Base-by-base conservation (phyloP, 2,888 invertebrate genomes). In the Dioctria linearis region DNA sequence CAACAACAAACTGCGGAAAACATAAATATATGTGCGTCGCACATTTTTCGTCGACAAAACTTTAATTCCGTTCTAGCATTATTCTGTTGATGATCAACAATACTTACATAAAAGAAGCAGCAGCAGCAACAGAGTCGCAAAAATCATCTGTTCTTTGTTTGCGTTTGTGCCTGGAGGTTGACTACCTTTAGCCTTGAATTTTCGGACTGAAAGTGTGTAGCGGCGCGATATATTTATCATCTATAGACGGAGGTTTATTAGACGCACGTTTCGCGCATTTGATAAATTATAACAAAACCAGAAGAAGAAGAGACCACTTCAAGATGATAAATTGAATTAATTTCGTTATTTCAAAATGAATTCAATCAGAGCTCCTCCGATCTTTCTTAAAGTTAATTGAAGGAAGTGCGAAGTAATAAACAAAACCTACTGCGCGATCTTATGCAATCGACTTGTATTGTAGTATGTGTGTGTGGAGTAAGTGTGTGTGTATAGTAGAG, bases 31-130 rank as follows among this genome's bases (percentile, higher is more conserved):
- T 25, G 25, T 54, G 40, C 43, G 61, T 37, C 76, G 40, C 67
- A 43, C 57, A 46, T 6, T 46, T 46, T 46, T 8, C 46, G 46
- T 6, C 46, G 49, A 39, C 42, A 39, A 69, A 69, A 67, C 13
- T 66, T 59, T 59, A 79, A 79, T 67, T 67, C 46, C 46, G 46
- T 46, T 67, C 67, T 67, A 67, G 40, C 67, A 43, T 13, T n/a
- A n/a, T 13, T 43, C 25, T 25, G 25, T 25, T 25, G 25, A 25
- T 67, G 67, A 67, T 67, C 43, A 43, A 42, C 43, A 13, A 66
- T 66, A 43, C 66, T 66, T 66, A 25, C 25, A 25, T 25, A 25
- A 2, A 25, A 25, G 25, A 25, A 25, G n/a, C 25, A 25, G 25
- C 25, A 66, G 78, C 39, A 42, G 39, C 13, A 9, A 25, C 25